Evolutionary conservation across 2,797 vertebrate genomes (phyloP).

Genomic region (Pantherophis vulpinus): DNA sequence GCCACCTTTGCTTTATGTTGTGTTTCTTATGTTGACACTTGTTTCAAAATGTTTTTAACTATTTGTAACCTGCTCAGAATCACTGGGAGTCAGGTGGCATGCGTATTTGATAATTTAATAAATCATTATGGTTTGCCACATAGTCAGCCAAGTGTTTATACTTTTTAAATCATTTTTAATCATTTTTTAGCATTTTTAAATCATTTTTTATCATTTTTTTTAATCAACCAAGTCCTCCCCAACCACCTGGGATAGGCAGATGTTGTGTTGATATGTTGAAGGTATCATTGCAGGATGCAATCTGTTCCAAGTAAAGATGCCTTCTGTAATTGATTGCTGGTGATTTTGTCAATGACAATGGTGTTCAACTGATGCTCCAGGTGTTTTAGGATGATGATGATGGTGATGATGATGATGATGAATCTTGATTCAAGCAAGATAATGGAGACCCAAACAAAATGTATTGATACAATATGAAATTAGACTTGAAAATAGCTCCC

Average conservation of each 20-base stretch:
- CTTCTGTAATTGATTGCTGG: not conserved
- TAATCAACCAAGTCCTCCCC: not conserved
- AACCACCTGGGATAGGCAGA: not conserved
- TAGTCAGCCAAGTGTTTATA: not conserved
- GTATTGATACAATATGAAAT: not conserved
- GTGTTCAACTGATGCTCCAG: not conserved
- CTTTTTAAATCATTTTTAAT: not conserved
- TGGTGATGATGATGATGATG: no score
- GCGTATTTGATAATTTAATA: not conserved
- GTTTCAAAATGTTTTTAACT: not conserved
- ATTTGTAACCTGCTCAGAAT: not conserved
- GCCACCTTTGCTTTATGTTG: not conserved
- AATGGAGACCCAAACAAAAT: not conserved
- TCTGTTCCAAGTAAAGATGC: not conserved
- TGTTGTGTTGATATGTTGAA: not conserved
- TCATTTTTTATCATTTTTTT: not conserved
- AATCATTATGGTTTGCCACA: not conserved
- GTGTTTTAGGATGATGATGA: not conserved
- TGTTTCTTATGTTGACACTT: not conserved
- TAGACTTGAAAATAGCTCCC: not conserved
- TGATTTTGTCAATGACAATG: not conserved
- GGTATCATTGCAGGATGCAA: not conserved
- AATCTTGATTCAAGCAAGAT: not conserved
- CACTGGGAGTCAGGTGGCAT: not conserved
- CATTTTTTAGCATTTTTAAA: no score